phyloP scores from a whole-genome alignment of 2,113 vertebrate genomes.

The Gallinago media region DNA sequence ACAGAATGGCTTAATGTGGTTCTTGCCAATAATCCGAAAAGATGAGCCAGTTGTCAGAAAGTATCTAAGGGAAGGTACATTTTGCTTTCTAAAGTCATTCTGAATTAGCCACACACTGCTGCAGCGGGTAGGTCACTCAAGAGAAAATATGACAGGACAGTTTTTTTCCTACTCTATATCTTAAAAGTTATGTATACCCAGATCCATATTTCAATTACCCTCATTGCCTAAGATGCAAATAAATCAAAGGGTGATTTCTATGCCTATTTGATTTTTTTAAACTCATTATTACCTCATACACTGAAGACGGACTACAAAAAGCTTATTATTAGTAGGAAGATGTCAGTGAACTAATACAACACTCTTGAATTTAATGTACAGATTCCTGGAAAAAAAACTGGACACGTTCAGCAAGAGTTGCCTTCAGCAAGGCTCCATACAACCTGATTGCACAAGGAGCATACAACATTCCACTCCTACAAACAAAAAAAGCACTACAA shows the following conservation, averaged over 20 bases:
- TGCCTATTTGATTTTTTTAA: neutral
- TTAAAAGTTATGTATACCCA: neutral
- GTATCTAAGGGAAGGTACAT: neutral
- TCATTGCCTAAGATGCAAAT: neutral
- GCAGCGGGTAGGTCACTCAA: neutral
- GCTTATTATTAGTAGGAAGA: neutral
- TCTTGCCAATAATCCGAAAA: constrained; percentile 47
- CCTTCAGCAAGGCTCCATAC: no score
- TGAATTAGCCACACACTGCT: constrained; percentile 4
- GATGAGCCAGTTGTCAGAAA: constrained; percentile 56
- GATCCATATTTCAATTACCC: neutral
- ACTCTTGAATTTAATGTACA: neutral
- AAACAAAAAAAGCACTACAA: neutral
- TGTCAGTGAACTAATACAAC: neutral
- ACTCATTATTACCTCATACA: neutral
- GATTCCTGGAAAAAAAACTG: neutral
- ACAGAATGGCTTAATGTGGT: constrained; percentile 11
- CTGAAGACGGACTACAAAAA: neutral
- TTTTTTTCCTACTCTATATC: neutral
- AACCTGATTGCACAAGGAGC: neutral
- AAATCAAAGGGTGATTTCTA: neutral
- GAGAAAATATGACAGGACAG: neutral
- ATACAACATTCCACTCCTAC: neutral
- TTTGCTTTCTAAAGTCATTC: constrained; percentile 17
- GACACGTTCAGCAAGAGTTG: neutral